phyloP scores from a whole-genome alignment of 2,888 invertebrate species.

The Hirtodrosophila confusa region DNA sequence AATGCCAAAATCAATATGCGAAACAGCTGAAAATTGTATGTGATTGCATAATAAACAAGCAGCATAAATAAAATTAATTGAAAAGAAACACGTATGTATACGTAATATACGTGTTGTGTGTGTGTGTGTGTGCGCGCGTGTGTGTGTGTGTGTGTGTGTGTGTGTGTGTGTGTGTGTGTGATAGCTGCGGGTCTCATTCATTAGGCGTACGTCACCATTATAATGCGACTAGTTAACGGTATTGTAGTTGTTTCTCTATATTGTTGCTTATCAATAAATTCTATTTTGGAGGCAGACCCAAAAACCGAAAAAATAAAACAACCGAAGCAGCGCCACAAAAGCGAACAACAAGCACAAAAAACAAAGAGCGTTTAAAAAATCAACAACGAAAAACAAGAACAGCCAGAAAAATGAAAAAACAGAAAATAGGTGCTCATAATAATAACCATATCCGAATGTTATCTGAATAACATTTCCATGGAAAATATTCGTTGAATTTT shows the following conservation, averaged over 20 bases:
- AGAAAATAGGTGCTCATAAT: slow-evolving; percentile 1
- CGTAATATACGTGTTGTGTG: slow-evolving; percentile 21
- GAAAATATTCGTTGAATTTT: slow-evolving; percentile 23
- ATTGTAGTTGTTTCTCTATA: slow-evolving; percentile 18
- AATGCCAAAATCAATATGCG: slow-evolving; percentile 69
- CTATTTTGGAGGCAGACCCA: slow-evolving; percentile 45
- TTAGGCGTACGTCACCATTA: slow-evolving; percentile 61
- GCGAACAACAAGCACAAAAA: slow-evolving; percentile 20
- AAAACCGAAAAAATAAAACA: slow-evolving; percentile 7
- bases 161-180: slow-evolving; percentile 19
- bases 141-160: slow-evolving; percentile 4
- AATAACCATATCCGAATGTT: slow-evolving; percentile 31
- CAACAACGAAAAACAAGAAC: slow-evolving; percentile 6
- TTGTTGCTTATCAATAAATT: slow-evolving; percentile 62
- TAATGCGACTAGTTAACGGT: slow-evolving; percentile 48
- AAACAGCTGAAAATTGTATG: slow-evolving; percentile 54
- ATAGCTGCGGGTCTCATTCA: slow-evolving; percentile 36
- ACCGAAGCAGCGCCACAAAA: slow-evolving; percentile 27
- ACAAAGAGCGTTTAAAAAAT: slow-evolving; percentile 16
- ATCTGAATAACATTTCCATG: slow-evolving; percentile 25
- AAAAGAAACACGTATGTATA: slow-evolving; percentile 61
- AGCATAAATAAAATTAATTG: slow-evolving; percentile 62
- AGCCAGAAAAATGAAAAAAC: neutral
- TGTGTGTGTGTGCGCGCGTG: slow-evolving; percentile 11
- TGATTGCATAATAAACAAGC: slow-evolving; percentile 73